Evolutionary conservation across 1,140 invertebrate genomes (phyloP).

Genomic region (Tenebrio molitor): DNA sequence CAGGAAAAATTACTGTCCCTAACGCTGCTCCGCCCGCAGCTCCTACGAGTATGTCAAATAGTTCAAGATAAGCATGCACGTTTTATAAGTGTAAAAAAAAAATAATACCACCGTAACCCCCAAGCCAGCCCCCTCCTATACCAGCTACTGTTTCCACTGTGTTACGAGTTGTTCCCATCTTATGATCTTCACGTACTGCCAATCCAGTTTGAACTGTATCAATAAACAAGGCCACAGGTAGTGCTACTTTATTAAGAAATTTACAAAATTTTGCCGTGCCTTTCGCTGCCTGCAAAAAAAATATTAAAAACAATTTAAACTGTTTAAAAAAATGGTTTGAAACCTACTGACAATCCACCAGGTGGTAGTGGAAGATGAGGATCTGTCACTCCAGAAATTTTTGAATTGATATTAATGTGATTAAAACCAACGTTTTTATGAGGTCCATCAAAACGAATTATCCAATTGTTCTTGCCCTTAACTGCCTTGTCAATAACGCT

Average conservation of each 20-base stretch:
- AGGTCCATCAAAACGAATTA: background rate
- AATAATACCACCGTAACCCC: background rate
- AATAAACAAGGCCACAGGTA: background rate
- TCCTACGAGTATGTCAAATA: no score
- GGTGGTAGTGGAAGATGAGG: background rate
- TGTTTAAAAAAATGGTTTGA: no score
- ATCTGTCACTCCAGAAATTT: background rate
- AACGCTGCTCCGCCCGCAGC: no score
- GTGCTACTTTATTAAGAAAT: background rate
- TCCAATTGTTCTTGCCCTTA: background rate
- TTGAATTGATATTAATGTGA: background rate
- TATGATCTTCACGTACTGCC: background rate
- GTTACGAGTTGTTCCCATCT: background rate
- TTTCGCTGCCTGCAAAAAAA: background rate
- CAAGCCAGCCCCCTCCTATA: background rate
- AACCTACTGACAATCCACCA: background rate
- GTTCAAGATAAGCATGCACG: no score
- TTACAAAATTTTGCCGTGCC: background rate
- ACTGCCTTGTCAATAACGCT: background rate
- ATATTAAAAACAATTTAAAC: background rate
- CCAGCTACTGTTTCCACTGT: background rate
- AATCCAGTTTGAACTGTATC: background rate
- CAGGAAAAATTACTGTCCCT: no score
- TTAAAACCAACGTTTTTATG: background rate
- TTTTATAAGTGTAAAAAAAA: no score